Base-by-base conservation (phyloP, 2,797 vertebrate species). In the Channallabes apus region DNA sequence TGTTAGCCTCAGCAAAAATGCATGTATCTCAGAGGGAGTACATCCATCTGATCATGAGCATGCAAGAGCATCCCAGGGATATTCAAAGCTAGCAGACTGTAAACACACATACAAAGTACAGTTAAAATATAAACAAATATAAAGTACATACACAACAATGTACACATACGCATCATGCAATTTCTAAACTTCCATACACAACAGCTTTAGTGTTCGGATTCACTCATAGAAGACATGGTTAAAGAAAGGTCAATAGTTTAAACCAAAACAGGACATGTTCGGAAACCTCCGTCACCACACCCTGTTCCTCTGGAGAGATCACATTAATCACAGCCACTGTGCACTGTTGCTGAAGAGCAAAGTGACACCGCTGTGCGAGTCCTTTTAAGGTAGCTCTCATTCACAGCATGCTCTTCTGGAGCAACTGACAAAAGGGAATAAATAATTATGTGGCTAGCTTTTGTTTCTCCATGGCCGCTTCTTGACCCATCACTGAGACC, bases 1-100 rank as follows among this genome's bases (percentile, higher is more conserved):
- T 79, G 71, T 84, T 76, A 88, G 90, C 88, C 91, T 92, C 83
- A 86, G 86, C 86, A 56, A 87, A 61, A 27, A 61, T 9, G 15
- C 41, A 41, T 41, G 81, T 81, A 90, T 89, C 73, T 73, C 82
- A 56, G 29, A 27, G 51, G 56, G 58, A 65, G 35, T 20, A 59
- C 15, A 32, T 88, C 82, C 59, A 24, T 82, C 75, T 86, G 80
- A 86, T 75, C 83, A n/a, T 41, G 32, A 32, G 14, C 35, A n/a
- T 46, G 59, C 32, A 79, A 79, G 9, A 67, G 27, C 35, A 61
- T 58, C 51, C 0, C 18, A 77, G 51, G 14, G 51, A 76, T 69
- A 67, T 18, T 7, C 29, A 29, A 20, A 82, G 22, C 64, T 38
- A 78, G 11, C 4, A 27, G 27, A 73, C 18, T n/a, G 24, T 15